Percentiles rank a stretch among this genome's conserved stretches.
phyloP scores from a whole-genome alignment of 2,797 vertebrate species.

The Ctenosaura bakeri region DNA sequence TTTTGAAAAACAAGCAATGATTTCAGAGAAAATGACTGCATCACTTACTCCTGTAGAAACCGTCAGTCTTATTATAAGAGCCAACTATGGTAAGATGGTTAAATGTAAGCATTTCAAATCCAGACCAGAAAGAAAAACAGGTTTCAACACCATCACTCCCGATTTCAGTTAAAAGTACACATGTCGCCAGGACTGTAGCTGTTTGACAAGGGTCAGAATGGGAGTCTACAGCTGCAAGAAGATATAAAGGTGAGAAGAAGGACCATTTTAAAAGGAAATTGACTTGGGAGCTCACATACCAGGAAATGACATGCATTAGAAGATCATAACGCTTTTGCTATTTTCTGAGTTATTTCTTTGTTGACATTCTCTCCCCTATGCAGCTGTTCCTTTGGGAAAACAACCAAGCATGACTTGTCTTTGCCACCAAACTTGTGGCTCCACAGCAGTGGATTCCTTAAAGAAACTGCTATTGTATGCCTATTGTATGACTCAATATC shows the following conservation, averaged over 20 bases:
- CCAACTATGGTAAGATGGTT: no score
- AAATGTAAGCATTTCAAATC: neutral
- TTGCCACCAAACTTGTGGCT: neutral
- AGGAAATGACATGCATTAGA: neutral
- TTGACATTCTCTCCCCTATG: neutral
- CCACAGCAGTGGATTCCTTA: neutral
- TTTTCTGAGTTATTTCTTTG: neutral
- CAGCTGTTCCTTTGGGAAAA: neutral
- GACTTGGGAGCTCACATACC: neutral
- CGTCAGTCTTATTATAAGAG: neutral
- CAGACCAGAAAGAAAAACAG: neutral
- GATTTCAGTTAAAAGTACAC: neutral
- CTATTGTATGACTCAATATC: neutral
- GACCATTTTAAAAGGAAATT: conserved; percentile 5
- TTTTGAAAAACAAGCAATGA: neutral
- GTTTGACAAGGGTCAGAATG: neutral
- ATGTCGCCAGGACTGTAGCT: neutral
- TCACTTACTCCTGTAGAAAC: neutral
- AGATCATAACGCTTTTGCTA: neutral
- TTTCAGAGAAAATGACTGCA: neutral
- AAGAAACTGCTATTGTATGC: neutral
- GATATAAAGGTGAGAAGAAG: neutral
- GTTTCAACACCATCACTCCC: no score
- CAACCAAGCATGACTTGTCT: neutral
- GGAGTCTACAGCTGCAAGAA: neutral